Evolutionary conservation across 2,888 invertebrate species (phyloP).

Genomic region (Drosophila hawaiiensis): DNA sequence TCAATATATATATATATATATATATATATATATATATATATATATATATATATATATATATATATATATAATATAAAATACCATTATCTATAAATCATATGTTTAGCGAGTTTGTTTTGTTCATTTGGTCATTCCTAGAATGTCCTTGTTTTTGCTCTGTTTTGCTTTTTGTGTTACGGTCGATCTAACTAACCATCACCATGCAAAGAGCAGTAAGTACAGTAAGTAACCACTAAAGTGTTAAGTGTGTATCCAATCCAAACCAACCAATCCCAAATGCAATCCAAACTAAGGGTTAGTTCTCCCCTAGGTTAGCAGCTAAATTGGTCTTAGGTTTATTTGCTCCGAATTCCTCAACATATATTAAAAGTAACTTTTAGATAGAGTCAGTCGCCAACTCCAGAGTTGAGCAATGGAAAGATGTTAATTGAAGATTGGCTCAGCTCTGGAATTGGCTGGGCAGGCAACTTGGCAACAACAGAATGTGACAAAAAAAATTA

Average conservation of each 20-base stretch:
- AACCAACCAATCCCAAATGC: neutral
- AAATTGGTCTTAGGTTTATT: conserved; percentile 2
- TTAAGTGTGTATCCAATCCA: conserved; percentile 5
- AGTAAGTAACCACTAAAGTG: conserved; percentile 47
- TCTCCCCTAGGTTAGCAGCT: conserved; percentile 26
- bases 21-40: conserved; percentile 25
- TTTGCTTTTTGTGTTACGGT: conserved; percentile 53
- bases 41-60: conserved; percentile 33
- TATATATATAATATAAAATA: conserved; percentile 25
- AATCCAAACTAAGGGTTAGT: conserved; percentile 29
- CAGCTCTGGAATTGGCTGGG: conserved; percentile 2
- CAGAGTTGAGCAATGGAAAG: conserved; percentile 13
- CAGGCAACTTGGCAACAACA: conserved; percentile 14
- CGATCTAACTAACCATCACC: conserved; percentile 25
- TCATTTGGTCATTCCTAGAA: conserved; percentile 60
- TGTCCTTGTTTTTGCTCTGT: conserved; percentile 42
- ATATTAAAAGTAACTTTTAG: conserved; percentile 4
- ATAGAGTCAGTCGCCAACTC: conserved; percentile 18
- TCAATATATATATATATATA: conserved; percentile 36
- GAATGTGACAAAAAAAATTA: conserved; percentile 49
- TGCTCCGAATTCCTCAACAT: neutral
- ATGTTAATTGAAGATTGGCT: conserved; percentile 11
- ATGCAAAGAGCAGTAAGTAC: conserved; percentile 52
- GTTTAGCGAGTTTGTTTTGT: conserved; percentile 44
- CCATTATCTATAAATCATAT: conserved; percentile 20